These are phyloP conservation scores for Macroteleia sp. DNA, from an alignment of 2,888 invertebrate species.

Conservation along the genomic window DNA sequence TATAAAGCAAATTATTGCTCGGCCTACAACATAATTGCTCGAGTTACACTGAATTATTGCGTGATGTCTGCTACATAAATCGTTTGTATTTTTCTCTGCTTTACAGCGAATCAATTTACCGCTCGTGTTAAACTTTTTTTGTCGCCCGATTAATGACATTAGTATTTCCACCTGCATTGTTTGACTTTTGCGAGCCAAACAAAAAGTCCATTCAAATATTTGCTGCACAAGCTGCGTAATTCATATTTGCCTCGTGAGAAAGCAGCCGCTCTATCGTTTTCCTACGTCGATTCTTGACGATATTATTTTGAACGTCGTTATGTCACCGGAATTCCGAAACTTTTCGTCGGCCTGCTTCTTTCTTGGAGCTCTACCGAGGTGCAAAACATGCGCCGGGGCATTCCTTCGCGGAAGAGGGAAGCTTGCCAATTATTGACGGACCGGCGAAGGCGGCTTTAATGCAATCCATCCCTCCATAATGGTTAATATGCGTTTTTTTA, in stretches of 20 bases:
- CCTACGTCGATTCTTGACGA: slow-evolving; percentile 49
- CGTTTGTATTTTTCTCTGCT: slow-evolving; percentile 53
- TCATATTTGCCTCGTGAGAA: slow-evolving; percentile 18
- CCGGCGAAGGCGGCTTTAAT: slow-evolving; percentile 75
- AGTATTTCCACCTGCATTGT: slow-evolving; percentile 54
- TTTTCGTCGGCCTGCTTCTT: slow-evolving; percentile 30
- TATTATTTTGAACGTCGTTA: slow-evolving; percentile 65
- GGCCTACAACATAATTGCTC: slow-evolving; percentile 45
- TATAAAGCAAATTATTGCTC: slow-evolving; percentile 61
- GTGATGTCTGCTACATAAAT: slow-evolving; percentile 46
- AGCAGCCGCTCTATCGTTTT: slow-evolving; percentile 1
- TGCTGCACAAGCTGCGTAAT: slow-evolving; percentile 15
- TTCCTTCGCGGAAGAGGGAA: slow-evolving; percentile 82
- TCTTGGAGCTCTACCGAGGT: too few relatives aligned
- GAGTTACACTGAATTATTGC: slow-evolving; percentile 55
- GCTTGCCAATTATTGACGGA: slow-evolving; percentile 80
- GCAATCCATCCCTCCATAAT: slow-evolving; percentile 70
- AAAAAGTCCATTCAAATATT: slow-evolving; percentile 37
- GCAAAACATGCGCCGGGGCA: slow-evolving; percentile 73
- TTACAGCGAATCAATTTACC: slow-evolving; percentile 57
- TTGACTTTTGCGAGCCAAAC: slow-evolving; percentile 33
- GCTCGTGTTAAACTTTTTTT: slow-evolving; percentile 43
- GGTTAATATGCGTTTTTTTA: slow-evolving; percentile 76
- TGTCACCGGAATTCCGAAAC: slow-evolving; percentile 63
- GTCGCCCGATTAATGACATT: slow-evolving; percentile 52